A percentile compares a stretch with the other conserved stretches of the same genome.
phyloP scores from a whole-genome alignment of 2,113 vertebrate species.

The Galbula dea region DNA sequence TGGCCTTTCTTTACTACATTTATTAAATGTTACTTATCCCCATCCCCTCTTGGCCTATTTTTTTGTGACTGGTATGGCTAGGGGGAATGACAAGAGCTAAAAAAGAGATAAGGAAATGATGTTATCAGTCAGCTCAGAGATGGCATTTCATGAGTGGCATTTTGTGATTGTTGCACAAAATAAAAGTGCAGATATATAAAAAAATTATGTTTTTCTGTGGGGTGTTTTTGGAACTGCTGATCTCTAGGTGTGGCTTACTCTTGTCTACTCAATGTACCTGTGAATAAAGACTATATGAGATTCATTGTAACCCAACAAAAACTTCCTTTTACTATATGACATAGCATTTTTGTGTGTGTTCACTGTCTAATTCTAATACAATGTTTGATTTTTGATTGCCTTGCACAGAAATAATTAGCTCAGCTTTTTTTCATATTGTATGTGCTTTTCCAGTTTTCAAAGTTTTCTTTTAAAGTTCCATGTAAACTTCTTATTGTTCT shows the following conservation, averaged over 20 bases:
- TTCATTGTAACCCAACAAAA: not conserved
- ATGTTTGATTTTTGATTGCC: not conserved
- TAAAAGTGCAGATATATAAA: not conserved
- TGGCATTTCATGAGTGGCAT: slow-evolving; percentile 16
- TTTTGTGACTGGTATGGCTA: not conserved
- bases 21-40: not conserved
- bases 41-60: not conserved
- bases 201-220: not conserved
- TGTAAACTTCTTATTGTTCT: not conserved
- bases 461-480: not conserved
- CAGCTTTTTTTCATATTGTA: not conserved
- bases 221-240: not conserved
- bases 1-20: not conserved
- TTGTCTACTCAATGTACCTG: not conserved
- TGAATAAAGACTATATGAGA: not conserved
- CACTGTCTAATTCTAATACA: not conserved
- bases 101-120: slow-evolving; percentile 28
- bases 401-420: not conserved
- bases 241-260: not conserved
- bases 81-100: slow-evolving; percentile 6
- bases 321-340: not conserved
- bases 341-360: not conserved
- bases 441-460: not conserved
- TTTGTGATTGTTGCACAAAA: not conserved
- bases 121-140: slow-evolving; percentile 27